Evolutionary conservation across 2,797 vertebrate species (phyloP), one percentile per base, ranked within the genome.

Genomic region (Semotilus atromaculatus): DNA sequence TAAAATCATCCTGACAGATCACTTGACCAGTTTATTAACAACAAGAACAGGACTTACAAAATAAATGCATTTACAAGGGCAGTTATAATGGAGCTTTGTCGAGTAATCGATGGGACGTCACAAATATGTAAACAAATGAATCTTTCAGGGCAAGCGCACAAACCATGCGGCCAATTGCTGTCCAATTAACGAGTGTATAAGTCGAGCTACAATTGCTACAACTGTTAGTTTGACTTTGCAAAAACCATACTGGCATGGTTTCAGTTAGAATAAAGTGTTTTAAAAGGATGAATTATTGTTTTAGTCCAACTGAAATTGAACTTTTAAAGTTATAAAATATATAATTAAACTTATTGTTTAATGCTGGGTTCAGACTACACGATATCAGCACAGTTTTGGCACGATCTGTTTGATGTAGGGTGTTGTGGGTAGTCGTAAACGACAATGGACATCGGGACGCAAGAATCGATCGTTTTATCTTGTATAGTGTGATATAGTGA

Each of bases 1-100:
- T 80, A 80, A 85, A 80, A 51, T 38, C 64, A 60, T 45, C 43
- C n/a, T 36, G 31, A 53, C n/a, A 7, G 0, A 70, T n/a, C 9
- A 23, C 26, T 55, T 77, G 14, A 77, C 16, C 8, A 36, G 31
- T 55, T 36, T 53, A 53, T 53, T 75, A 55, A 75, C 31, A 55
- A 19, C 29, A 8, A 10, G 21, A 23, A 55, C 10, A 74, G 45
- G 53, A 36, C 31, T 75, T 36, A 36, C 2, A 64, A 64, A 31
- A 18, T 64, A 64, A 16, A 31, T 31, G 60, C 3, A 3, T 64
- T 64, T 64, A 8, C 14, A 75, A 55, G 31, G 34, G 48, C 23
- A 26, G 55, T 40, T 77, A 11, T 40, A 77, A 40, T 60, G 23
- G 29, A 18, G 14, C n/a, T 18, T 26, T 72, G 68, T 45, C 16